phyloP scores from a whole-genome alignment of 2,888 invertebrate species.

The Lasioglossum calceatum region DNA sequence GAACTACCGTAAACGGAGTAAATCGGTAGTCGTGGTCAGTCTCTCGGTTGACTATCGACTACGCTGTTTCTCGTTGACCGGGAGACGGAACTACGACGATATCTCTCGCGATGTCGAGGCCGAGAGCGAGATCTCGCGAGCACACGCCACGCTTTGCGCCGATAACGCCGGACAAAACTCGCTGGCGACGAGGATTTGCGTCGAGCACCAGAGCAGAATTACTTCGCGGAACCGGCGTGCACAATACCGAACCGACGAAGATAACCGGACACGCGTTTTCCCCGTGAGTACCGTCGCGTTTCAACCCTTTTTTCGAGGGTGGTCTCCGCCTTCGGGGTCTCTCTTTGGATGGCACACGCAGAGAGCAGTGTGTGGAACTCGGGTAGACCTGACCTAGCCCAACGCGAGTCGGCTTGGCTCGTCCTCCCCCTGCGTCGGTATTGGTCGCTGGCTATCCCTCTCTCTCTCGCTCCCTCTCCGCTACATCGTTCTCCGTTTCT shows the following conservation, averaged over 20 bases:
- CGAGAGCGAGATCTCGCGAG: not conserved
- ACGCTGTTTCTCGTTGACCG: not conserved
- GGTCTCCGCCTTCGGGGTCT: conserved; percentile 68
- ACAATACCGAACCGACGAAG: not conserved
- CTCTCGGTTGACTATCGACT: not conserved
- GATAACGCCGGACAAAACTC: not conserved
- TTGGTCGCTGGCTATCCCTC: conserved; percentile 73
- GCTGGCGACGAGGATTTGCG: not conserved
- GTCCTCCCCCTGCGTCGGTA: conserved; percentile 77
- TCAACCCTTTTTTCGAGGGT: conserved; percentile 66
- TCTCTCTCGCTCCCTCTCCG: conserved; percentile 51
- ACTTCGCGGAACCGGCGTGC: not conserved
- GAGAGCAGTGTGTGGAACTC: conserved; percentile 80
- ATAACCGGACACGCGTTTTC: conserved; percentile 16
- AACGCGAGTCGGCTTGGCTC: conserved; percentile 83
- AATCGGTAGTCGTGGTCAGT: not conserved
- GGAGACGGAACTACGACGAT: not conserved
- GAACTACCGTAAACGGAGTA: not conserved
- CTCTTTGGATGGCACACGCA: conserved; percentile 80
- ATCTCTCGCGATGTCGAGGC: not conserved
- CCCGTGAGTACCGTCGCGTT: conserved; percentile 36
- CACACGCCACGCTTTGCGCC: conserved; percentile 1
- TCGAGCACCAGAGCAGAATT: not conserved
- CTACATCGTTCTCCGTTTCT: not conserved
- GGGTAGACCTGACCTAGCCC: conserved; percentile 84